A percentile compares a stretch with the other conserved stretches of the same genome.
phyloP scores from a whole-genome alignment of 2,888 invertebrate species.

The Nebria salina region DNA sequence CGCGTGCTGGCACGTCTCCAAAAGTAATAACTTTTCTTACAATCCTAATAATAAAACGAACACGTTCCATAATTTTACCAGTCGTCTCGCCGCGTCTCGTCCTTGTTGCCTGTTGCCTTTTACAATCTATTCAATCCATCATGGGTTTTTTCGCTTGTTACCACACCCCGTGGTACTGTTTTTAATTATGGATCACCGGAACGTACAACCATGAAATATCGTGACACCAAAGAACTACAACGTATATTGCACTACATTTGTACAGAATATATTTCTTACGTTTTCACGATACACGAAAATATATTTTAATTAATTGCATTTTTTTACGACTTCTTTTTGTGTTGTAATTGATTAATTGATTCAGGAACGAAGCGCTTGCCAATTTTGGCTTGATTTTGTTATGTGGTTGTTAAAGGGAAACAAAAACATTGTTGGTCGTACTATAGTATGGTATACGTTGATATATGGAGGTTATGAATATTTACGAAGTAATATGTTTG shows the following conservation, averaged over 20 bases:
- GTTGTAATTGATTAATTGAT: too few relatives aligned
- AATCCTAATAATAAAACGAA: constrained; percentile 1
- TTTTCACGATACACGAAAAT: too few relatives aligned
- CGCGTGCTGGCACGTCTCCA: not conserved
- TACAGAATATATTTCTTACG: too few relatives aligned
- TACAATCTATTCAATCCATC: not conserved
- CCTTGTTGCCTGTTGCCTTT: constrained; percentile 1
- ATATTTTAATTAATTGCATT: too few relatives aligned
- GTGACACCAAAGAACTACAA: not conserved
- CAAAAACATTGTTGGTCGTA: not conserved
- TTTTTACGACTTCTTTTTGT: too few relatives aligned
- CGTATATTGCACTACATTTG: too few relatives aligned
- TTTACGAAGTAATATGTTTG: constrained; percentile 21
- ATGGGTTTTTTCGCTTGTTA: not conserved
- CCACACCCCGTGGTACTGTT: not conserved
- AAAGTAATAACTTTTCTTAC: not conserved
- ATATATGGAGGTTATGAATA: constrained; percentile 18
- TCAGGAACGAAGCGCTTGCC: too few relatives aligned
- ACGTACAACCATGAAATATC: not conserved
- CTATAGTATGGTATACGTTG: not conserved
- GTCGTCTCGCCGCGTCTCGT: not conserved
- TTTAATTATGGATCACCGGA: not conserved
- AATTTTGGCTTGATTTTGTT: too few relatives aligned
- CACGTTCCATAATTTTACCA: not conserved
- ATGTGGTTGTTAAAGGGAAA: too few relatives aligned